These are phyloP conservation scores for Thunnus thynnus DNA, from an alignment of 2,113 vertebrate species.

Conservation along the genomic window DNA sequence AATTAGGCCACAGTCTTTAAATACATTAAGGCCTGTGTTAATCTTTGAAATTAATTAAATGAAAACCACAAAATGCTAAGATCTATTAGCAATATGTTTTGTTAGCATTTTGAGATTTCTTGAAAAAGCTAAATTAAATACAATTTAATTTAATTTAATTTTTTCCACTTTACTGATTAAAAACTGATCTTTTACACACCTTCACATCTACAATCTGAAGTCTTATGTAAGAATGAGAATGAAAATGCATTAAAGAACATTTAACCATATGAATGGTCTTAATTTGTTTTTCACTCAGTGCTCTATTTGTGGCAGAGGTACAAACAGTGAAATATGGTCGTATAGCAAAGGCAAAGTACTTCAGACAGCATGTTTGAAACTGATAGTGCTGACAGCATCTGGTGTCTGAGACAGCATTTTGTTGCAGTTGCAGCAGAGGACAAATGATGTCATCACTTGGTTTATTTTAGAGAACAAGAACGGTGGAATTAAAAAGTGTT, in stretches of 20 bases:
- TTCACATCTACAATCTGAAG: not conserved
- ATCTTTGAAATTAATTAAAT: too few relatives aligned
- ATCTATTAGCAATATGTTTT: conserved; percentile 15
- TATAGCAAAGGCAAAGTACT: conserved; percentile 33
- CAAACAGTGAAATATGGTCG: conserved; percentile 2
- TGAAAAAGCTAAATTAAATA: not conserved
- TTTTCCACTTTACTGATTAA: not conserved
- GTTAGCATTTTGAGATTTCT: not conserved
- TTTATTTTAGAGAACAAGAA: not conserved
- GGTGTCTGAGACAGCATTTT: conserved; percentile 1
- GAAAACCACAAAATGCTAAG: conserved; percentile 2
- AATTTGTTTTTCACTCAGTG: conserved; percentile 4
- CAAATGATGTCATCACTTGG: not conserved
- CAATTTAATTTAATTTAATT: too few relatives aligned
- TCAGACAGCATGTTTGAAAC: conserved; percentile 34
- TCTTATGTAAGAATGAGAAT: conserved; percentile 33
- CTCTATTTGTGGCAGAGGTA: not conserved
- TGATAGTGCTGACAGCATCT: conserved; percentile 10
- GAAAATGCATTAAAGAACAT: conserved; percentile 59
- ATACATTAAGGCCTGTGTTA: too few relatives aligned
- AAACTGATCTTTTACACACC: conserved; percentile 2
- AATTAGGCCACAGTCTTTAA: not conserved
- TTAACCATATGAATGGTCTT: conserved; percentile 28
- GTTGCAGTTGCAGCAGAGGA: not conserved
- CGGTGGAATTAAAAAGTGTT: not conserved